A percentile compares a stretch with the other conserved stretches of the same genome.
Evolutionary conservation across 2,888 invertebrate genomes (phyloP).

Genomic region (Pimpla rufipes): DNA sequence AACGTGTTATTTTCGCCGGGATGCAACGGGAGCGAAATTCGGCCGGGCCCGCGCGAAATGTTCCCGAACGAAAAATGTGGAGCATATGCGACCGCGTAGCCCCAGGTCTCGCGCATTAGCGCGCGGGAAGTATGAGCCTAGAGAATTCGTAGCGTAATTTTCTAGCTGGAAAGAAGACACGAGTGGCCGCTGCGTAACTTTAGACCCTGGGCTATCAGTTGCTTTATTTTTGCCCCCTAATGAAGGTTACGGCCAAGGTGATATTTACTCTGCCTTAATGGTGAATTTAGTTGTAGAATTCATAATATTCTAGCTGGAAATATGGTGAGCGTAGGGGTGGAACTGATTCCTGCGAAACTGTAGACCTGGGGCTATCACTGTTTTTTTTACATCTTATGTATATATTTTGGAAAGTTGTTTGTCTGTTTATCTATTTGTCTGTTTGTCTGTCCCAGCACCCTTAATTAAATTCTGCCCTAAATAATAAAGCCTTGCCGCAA

Average conservation of each 20-base stretch:
- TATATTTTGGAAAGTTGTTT: too few relatives aligned
- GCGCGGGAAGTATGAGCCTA: conserved; percentile 28
- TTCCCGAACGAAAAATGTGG: conserved; percentile 14
- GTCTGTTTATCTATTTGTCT: too few relatives aligned
- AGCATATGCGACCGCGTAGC: neutral
- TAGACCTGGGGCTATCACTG: conserved; percentile 50
- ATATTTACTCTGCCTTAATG: too few relatives aligned
- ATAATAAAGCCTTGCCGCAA: too few relatives aligned
- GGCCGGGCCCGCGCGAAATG: neutral
- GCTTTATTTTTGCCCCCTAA: too few relatives aligned
- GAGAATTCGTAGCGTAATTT: conserved; percentile 13
- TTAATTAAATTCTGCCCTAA: too few relatives aligned
- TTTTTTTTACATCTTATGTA: conserved; percentile 55
- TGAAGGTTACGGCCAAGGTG: too few relatives aligned
- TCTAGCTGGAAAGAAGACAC: conserved; percentile 2
- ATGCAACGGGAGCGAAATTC: conserved; percentile 44
- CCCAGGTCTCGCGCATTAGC: conserved; percentile 17
- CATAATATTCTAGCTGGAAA: conserved; percentile 16
- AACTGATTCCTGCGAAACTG: conserved; percentile 17
- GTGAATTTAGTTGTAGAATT: too few relatives aligned
- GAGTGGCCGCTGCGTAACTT: too few relatives aligned
- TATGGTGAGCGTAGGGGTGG: conserved; percentile 15
- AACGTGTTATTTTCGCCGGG: conserved; percentile 75
- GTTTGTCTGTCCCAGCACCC: too few relatives aligned
- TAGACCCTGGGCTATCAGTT: too few relatives aligned